Base-by-base conservation (phyloP, 2,888 invertebrate genomes). In the Caprella mutica region DNA sequence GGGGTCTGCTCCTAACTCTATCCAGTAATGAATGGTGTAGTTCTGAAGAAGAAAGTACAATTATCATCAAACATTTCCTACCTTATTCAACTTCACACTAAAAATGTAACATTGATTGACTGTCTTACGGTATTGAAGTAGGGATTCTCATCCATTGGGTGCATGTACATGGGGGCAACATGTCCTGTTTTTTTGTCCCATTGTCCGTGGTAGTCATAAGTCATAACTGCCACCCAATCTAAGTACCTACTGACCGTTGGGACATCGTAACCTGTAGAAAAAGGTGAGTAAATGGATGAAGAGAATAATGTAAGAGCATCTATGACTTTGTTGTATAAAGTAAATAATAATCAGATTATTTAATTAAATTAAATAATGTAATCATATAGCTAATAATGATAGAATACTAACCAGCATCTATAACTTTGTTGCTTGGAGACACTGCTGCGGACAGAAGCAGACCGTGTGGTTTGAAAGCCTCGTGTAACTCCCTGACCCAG, bases 201-300 rank as follows among this genome's bases (percentile, higher is more conserved):
- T 68, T 88, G 88, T 0, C 90, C 90, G 67, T 90, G 89, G 74
- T 83, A 89, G 70, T 91, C 91, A 68, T 91, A 91, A 0, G 88
- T 84, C 91, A 91, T 91, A 0, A 91, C 87, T 1, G 89, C 86
- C 50, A 91, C 85, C 87, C 89, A 90, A 70, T 91, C 90, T 56
- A 91, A 75, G 70, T 85, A 80, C 66, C 79, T 76, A 0, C 85
- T 82, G 3, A 91, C 69, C 0, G 80, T 77, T 0, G 84, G 82
- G 0, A 91, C 87, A 68, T 90, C 84, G 70, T 91, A 91, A 0
- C 85, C 78, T 68, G 50, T 9, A 53, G 38, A 38, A 35, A 38
- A 55, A 3, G 19, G 19, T 17, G 2, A 51, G n/a, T 17, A 17
- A 14, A 43, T 17, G 14, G 14, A 19, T 43, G 21, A 17, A 17